Base-by-base conservation (phyloP, 2,113 vertebrate genomes). In the Montifringilla adamsi region DNA sequence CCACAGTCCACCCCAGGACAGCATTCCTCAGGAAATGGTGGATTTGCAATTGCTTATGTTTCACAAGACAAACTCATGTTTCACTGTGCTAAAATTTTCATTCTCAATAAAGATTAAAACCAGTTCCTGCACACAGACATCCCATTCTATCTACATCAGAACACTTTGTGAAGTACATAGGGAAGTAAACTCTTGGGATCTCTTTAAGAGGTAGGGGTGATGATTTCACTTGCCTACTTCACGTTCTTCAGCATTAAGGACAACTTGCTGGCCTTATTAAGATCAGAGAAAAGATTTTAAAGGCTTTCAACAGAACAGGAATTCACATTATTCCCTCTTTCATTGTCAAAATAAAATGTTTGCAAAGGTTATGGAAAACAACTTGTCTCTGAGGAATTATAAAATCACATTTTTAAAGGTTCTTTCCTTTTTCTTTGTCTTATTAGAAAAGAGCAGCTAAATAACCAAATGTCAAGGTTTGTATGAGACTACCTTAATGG, bases 351-450 rank as follows among this genome's bases (percentile, higher is more conserved):
- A 89, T 72, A 84, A 88, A 85, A 69, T 70, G 43, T 90, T 90
- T 92, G 72, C 67, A 95, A 96, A 97, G 90, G 87, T 96, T 93
- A 94, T 88, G 52, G 68, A 93, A 96, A 97, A 86, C 60, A 86
- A 56, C 56, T 90, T 75, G 76, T 70, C 87, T 93, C 92, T 33
- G n/a, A 92, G 60, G 72, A 84, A 90, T 88, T 93, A 78, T 66
- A 81, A 86, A 91, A 77, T 3, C 33, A 47, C 9, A 22, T 73
- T 91, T 94, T 80, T 88, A 92, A 93, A 95, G 79, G 92, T 88
- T 93, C 76, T 81, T 88, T 52, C 28, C 39, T 82, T 90, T 88
- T 90, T 87, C 62, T 86, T 90, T 89, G 82, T 87, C 93, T 90
- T 90, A 78, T 59, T 94, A 92, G 52, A 74, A 50, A 95, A 92